Evolutionary conservation across 2,113 vertebrate genomes (phyloP).

Genomic region (Rhombomys opimus): DNA sequence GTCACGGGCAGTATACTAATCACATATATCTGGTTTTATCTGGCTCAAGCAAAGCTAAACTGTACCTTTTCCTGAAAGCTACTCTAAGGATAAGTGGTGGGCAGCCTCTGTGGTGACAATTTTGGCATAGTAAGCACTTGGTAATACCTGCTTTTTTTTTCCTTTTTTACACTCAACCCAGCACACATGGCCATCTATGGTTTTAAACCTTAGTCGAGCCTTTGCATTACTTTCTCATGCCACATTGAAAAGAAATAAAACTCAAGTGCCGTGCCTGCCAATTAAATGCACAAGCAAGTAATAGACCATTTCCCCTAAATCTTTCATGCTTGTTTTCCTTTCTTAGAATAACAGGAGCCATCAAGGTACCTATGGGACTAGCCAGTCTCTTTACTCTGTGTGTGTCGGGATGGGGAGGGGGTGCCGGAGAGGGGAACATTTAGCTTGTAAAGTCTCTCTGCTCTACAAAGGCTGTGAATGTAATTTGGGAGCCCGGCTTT

Average conservation of each 20-base stretch:
- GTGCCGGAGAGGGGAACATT: not conserved
- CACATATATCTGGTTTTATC: conserved; percentile 22
- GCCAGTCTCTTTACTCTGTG: not conserved
- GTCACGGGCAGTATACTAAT: conserved; percentile 30
- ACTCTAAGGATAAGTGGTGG: not conserved
- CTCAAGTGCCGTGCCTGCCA: not conserved
- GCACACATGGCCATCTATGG: conserved; percentile 51
- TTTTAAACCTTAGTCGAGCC: conserved; percentile 23
- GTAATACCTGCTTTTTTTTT: conserved; percentile 19
- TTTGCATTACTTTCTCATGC: conserved; percentile 35
- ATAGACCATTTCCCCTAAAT: conserved; percentile 61
- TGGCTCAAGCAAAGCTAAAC: not conserved
- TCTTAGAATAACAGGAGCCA: conserved; percentile 62
- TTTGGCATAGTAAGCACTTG: conserved; percentile 29
- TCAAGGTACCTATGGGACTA: not conserved
- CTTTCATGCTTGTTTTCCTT: conserved; percentile 60
- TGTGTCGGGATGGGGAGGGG: too few relatives aligned
- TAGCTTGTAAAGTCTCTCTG: not conserved
- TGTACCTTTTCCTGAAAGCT: not conserved
- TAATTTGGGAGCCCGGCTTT: not conserved
- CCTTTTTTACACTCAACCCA: too few relatives aligned
- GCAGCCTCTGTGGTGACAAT: not conserved
- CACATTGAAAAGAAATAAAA: conserved; percentile 76
- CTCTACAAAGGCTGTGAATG: not conserved
- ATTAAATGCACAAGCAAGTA: conserved; percentile 59